Conservation (phyloP, 2,797 vertebrate genomes). For the Tarsius wallacei region DNA sequence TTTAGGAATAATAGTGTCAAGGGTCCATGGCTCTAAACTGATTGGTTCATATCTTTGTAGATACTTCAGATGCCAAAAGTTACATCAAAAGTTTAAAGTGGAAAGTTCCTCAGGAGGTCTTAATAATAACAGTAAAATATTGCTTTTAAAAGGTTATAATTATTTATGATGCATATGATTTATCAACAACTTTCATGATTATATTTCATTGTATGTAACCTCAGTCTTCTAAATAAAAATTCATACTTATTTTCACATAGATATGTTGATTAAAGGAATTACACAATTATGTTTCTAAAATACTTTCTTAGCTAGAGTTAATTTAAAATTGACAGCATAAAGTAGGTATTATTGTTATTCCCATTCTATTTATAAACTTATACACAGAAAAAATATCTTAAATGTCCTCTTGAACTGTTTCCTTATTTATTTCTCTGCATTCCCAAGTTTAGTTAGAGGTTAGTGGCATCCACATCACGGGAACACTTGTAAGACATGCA, state of each 20-base stretch:
- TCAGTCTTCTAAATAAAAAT: not conserved
- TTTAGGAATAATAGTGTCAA: not conserved
- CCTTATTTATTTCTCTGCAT: not conserved
- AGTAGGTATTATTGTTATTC: not conserved
- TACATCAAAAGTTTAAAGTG: not conserved
- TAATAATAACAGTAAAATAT: not conserved
- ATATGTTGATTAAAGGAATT: not conserved
- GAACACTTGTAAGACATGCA: not conserved
- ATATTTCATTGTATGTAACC: not conserved
- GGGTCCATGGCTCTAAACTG: not conserved
- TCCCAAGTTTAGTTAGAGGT: not conserved
- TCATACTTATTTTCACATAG: not conserved
- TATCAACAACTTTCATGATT: not conserved
- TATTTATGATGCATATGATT: not conserved
- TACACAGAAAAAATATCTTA: not conserved
- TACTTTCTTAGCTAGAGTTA: not conserved
- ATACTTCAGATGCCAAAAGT: not conserved
- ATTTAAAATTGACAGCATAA: not conserved
- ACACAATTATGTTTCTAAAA: not conserved
- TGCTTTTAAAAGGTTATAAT: not conserved
- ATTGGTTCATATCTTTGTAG: not conserved
- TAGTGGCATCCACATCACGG: fast-evolving
- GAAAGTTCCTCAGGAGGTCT: not conserved
- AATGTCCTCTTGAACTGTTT: not conserved
- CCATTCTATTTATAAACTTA: not conserved